Evolutionary conservation across 2,113 vertebrate genomes (phyloP), one percentile per base, ranked within the genome.

Genomic region (Lepisosteus oculatus): DNA sequence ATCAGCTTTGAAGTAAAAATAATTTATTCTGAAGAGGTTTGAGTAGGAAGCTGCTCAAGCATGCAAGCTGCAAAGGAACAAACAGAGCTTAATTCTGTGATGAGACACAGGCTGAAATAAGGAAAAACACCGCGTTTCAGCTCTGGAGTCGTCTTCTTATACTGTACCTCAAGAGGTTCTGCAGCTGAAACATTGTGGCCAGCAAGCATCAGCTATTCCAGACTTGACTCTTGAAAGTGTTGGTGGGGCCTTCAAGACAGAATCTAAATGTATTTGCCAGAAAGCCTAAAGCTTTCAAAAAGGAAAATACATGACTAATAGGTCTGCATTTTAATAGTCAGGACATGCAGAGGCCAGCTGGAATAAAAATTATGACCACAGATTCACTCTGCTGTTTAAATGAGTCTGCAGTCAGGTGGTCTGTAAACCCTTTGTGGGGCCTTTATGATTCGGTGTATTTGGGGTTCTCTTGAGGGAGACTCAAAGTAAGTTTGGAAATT

Each of bases 261-360:
- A 45, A 71, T 51, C 45, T 8, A 57, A 72, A 72, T 72, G 61
- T 43, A n/a, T 29, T 42, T n/a, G 54, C 15, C 13, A 44, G 6
- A 17, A 41, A 56, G 45, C 4, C 45, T 42, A 47, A 8, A 13
- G 29, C 65, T 65, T 43, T 61, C n/a, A 59, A 72, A 47, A 7
- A 17, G 47, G 13, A 12, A 12, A 55, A 17, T 12, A 43, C 17
- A 12, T 65, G 63, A 65, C 41, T 65, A 65, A 67, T 51, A 15
- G 66, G 7, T 67, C 8, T 1, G 6, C 44, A 17, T 41, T 67
- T 67, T 67, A 41, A 51, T 47, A 55, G 66, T 45, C 45, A 17
- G 47, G 14, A 41, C 15, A 8, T 45, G 43, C 13, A 15, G 65
- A 47, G 14, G 5, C 11, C 43, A 8, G 6, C 17, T 11, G 15